Evolutionary conservation across 2,888 invertebrate species (phyloP).

Genomic region (Ectemnius continuus): DNA sequence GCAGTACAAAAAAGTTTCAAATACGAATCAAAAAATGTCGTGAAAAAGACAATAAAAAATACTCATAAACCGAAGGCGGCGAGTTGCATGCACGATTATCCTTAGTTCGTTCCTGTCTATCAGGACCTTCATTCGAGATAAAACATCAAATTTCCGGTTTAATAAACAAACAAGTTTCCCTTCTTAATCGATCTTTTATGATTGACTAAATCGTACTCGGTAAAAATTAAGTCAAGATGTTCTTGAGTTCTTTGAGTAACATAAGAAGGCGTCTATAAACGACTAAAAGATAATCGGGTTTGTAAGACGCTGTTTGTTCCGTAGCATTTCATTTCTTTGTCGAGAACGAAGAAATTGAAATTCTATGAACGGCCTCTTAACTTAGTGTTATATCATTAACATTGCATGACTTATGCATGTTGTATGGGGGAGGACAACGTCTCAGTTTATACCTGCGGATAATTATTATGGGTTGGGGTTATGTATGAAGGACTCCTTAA

Average conservation of each 20-base stretch:
- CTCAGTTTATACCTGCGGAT: slow-evolving; percentile 72
- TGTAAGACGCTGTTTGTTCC: slow-evolving; percentile 67
- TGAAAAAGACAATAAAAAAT: slow-evolving; percentile 52
- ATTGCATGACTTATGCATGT: slow-evolving; percentile 70
- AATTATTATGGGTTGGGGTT: slow-evolving; percentile 73
- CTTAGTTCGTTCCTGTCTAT: slow-evolving; percentile 29
- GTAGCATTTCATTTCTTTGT: slow-evolving; percentile 62
- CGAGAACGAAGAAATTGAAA: slow-evolving; percentile 68
- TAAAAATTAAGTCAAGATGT: too few species aligned
- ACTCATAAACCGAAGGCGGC: slow-evolving; percentile 64
- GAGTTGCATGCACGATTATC: slow-evolving; percentile 72
- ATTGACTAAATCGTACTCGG: too few species aligned
- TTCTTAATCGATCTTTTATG: too few species aligned
- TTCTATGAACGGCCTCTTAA: slow-evolving; percentile 72
- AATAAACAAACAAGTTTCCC: too few species aligned
- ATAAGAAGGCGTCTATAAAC: slow-evolving; percentile 9
- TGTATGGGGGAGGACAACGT: slow-evolving; percentile 61
- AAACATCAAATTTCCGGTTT: not conserved
- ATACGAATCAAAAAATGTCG: slow-evolving; percentile 43
- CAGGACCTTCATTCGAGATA: slow-evolving; percentile 8
- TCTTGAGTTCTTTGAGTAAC: too few species aligned
- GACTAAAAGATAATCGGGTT: slow-evolving; percentile 68
- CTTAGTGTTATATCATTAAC: slow-evolving; percentile 71
- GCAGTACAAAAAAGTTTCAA: slow-evolving; percentile 53
- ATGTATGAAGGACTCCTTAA: slow-evolving; percentile 71